These are phyloP conservation scores for Gymnobelideus leadbeateri DNA, from an alignment of 2,113 vertebrate species.

Conservation along the genomic window DNA sequence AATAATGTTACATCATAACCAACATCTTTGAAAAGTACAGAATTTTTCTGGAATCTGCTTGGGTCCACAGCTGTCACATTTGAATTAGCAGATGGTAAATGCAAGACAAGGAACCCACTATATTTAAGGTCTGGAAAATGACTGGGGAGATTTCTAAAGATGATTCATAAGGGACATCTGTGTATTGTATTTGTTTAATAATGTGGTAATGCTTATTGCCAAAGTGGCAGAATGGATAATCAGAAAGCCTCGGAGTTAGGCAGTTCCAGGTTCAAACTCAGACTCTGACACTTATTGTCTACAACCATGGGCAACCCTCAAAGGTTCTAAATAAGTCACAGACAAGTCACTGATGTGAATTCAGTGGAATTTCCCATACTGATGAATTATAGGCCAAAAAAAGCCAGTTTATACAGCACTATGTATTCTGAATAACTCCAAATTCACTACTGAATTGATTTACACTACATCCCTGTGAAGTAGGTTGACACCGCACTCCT, in stretches of 20 bases:
- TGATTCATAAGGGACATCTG: conserved; percentile 4
- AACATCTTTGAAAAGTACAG: background rate
- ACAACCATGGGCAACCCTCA: background rate
- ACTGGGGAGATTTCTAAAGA: conserved; percentile 38
- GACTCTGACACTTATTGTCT: background rate
- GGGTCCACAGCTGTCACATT: background rate
- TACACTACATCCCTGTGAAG: background rate
- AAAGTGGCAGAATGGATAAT: background rate
- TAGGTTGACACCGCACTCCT: conserved; percentile 8
- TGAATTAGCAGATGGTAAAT: background rate
- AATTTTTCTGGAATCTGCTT: background rate
- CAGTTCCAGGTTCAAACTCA: background rate
- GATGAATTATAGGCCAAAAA: background rate
- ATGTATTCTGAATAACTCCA: conserved; percentile 30
- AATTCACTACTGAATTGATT: conserved; percentile 26
- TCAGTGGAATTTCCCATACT: background rate
- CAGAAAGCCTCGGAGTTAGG: background rate
- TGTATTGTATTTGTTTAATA: conserved; percentile 16
- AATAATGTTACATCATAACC: background rate
- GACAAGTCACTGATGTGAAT: background rate
- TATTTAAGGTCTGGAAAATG: background rate
- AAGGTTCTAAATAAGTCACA: background rate
- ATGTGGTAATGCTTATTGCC: background rate
- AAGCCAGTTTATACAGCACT: background rate
- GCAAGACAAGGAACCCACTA: conserved; percentile 34